Conservation (phyloP, 2,797 vertebrate genomes). For the Enteromius fasciolatus region DNA sequence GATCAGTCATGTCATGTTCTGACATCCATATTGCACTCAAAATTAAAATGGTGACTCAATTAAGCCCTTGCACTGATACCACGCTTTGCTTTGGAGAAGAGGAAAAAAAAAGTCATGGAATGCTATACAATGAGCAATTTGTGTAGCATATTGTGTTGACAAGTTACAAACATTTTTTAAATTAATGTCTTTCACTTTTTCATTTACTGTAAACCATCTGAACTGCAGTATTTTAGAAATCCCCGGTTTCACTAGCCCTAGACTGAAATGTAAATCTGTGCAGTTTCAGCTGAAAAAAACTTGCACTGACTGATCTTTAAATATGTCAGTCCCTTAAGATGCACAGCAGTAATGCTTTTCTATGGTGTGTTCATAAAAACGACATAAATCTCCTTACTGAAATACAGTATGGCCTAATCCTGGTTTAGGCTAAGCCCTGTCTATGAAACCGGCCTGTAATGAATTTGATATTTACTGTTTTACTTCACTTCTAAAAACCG, state of each 20-base stretch:
- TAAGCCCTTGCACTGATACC: background rate
- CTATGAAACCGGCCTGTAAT: background rate
- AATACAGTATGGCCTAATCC: too few relatives aligned
- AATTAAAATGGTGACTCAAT: background rate
- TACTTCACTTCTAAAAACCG: background rate
- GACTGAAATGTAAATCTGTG: too few relatives aligned
- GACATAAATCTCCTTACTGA: too few relatives aligned
- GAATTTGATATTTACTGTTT: background rate
- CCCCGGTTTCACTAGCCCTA: too few relatives aligned
- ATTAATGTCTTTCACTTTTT: background rate
- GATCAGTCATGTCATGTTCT: background rate
- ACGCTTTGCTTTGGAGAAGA: background rate
- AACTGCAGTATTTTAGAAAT: background rate
- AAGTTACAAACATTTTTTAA: background rate
- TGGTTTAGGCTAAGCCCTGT: too few relatives aligned
- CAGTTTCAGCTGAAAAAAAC: too few relatives aligned
- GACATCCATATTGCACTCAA: background rate
- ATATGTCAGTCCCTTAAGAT: too few relatives aligned
- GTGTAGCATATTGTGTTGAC: background rate
- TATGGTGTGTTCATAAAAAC: too few relatives aligned
- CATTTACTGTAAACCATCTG: background rate
- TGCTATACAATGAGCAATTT: background rate
- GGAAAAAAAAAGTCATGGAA: background rate
- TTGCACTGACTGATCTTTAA: too few relatives aligned
- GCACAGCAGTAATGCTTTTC: too few relatives aligned